These are phyloP conservation scores for Tragelaphus buxtoni DNA, from an alignment of 2,113 vertebrate genomes.

Conservation along the genomic window DNA sequence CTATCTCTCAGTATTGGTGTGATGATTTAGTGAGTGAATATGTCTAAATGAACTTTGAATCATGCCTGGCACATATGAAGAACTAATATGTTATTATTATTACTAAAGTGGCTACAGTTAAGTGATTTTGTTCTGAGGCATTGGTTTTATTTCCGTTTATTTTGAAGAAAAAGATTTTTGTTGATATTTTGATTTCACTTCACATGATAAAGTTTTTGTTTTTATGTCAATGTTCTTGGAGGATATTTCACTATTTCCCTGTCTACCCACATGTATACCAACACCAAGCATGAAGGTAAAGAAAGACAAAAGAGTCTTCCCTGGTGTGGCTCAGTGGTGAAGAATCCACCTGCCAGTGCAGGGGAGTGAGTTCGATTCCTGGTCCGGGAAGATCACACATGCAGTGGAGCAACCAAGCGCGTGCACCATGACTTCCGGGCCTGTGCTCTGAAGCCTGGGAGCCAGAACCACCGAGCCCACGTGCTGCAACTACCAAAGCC, in stretches of 20 bases:
- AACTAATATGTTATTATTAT: background rate
- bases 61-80: background rate
- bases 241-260: background rate
- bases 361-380: background rate
- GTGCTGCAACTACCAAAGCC: background rate
- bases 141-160: background rate
- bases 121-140: background rate
- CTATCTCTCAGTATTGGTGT: background rate
- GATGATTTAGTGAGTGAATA: background rate
- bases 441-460: background rate
- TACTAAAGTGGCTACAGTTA: background rate
- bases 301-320: background rate
- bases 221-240: background rate
- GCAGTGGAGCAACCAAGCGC: fast-evolving
- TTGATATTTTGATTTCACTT: background rate
- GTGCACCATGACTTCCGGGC: fast-evolving
- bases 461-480: fast-evolving
- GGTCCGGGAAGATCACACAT: fast-evolving
- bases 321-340: background rate
- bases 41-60: background rate
- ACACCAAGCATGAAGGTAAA: background rate
- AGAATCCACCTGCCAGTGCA: background rate
- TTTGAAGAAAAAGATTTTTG: background rate
- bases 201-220: background rate
- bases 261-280: background rate